These are phyloP conservation scores for Spheniscus humboldti DNA, from an alignment of 2,797 vertebrate species.

Conservation along the genomic window DNA sequence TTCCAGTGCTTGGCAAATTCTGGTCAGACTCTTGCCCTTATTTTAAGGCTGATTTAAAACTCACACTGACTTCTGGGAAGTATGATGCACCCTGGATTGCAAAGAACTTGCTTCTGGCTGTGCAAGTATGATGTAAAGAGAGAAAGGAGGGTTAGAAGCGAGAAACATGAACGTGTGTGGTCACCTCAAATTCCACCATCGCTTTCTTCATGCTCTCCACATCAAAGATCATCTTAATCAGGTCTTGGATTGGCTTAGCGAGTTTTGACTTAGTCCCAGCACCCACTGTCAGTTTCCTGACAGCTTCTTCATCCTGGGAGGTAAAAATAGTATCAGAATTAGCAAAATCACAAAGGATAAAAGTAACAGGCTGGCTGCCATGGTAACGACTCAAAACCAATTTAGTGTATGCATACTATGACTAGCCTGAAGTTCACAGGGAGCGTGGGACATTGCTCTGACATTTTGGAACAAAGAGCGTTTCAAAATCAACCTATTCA, in stretches of 20 bases:
- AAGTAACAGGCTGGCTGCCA: slow-evolving; percentile 9
- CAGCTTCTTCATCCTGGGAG: slow-evolving; percentile 92
- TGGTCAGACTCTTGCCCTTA: not conserved
- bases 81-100: not conserved
- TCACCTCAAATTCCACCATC: slow-evolving; percentile 98
- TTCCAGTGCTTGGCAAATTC: not conserved
- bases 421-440: slow-evolving; percentile 5
- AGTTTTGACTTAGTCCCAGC: slow-evolving; percentile 91
- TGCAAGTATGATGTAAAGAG: not conserved
- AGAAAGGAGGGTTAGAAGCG: not conserved
- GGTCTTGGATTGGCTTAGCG: slow-evolving; percentile 87
- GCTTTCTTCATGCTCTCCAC: slow-evolving; percentile 99
- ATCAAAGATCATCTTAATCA: slow-evolving; percentile 96
- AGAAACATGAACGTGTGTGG: not conserved
- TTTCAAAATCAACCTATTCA: not conserved
- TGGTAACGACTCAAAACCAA: slow-evolving; percentile 27
- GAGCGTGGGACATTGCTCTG: not conserved
- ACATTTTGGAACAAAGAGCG: not conserved
- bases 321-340: slow-evolving; percentile 6
- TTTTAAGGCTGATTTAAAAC: not conserved
- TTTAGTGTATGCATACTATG: not conserved
- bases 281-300: slow-evolving; percentile 86
- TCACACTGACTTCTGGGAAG: not conserved
- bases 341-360: not conserved
- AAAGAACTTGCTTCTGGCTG: not conserved